Percentiles rank a stretch among this genome's conserved stretches.
Conservation (phyloP, 2,888 invertebrate species). For the Plagiodera versicolora region DNA sequence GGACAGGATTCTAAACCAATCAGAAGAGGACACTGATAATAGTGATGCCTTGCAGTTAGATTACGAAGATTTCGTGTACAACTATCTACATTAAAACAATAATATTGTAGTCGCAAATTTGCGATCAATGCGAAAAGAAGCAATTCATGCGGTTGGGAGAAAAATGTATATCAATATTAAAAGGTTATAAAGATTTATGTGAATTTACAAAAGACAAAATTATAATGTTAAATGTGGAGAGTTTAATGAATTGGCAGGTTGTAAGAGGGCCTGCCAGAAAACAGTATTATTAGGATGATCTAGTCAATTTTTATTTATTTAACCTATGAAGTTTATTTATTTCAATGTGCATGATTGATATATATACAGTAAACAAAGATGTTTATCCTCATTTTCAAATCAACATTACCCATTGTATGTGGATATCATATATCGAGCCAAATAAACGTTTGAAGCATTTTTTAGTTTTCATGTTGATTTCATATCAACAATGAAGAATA, state of each 20-base stretch:
- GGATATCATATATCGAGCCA: too few species aligned
- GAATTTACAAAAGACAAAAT: not conserved
- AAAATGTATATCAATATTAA: constrained; percentile 3
- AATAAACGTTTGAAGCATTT: too few species aligned
- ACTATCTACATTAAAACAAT: constrained; percentile 11
- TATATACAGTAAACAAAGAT: not conserved
- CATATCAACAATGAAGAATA: not conserved
- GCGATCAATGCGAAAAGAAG: not conserved
- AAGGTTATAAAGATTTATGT: not conserved
- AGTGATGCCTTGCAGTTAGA: constrained; percentile 31
- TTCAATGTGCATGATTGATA: not conserved
- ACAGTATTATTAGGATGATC: not conserved
- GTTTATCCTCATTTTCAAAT: not conserved
- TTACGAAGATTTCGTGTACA: constrained; percentile 23
- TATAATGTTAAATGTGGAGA: not conserved
- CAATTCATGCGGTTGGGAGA: too few species aligned
- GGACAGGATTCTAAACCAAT: constrained; percentile 41
- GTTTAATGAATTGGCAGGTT: not conserved
- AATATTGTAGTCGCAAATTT: not conserved
- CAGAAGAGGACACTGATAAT: constrained; percentile 41
- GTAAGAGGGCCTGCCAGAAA: not conserved
- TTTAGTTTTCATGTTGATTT: not conserved
- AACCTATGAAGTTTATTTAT: not conserved
- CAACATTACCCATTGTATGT: not conserved
- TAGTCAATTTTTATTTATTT: not conserved